A percentile compares a stretch with the other conserved stretches of the same genome.
Conservation (phyloP, 2,113 vertebrate genomes). For the Nematolebias whitei region DNA sequence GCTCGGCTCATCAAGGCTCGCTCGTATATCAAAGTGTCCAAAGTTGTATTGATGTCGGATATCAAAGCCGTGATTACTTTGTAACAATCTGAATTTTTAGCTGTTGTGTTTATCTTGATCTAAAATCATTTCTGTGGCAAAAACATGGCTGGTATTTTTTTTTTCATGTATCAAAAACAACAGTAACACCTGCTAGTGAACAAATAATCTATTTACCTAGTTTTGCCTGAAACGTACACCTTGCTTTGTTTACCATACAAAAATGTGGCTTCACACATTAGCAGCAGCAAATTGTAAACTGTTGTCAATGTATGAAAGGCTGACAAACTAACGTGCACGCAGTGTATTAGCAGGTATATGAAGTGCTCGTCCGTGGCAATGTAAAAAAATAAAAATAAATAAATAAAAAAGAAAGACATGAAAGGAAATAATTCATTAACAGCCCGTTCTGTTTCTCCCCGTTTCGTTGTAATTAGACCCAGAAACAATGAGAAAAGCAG, state of each 20-base stretch:
- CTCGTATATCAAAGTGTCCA: constrained; percentile 83
- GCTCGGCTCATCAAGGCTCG: constrained; percentile 78
- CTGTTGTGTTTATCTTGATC: constrained; percentile 62
- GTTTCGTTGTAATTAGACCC: constrained; percentile 75
- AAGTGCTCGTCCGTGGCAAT: constrained; percentile 32
- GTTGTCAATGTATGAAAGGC: constrained; percentile 29
- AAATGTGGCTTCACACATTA: constrained; percentile 33
- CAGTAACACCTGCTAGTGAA: constrained; percentile 27
- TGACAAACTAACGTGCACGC: constrained; percentile 27
- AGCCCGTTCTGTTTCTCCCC: constrained; percentile 51
- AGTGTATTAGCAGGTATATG: constrained; percentile 42
- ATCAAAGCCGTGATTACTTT: constrained; percentile 83
- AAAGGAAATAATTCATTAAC: constrained; percentile 77
- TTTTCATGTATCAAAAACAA: constrained; percentile 16
- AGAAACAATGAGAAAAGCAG: constrained; percentile 71
- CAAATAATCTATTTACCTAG: constrained; percentile 12
- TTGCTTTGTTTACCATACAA: constrained; percentile 35
- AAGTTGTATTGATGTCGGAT: constrained; percentile 83
- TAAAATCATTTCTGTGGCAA: constrained; percentile 57
- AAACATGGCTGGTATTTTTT: constrained; percentile 14
- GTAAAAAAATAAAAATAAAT: constrained; percentile 64
- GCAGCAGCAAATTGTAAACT: constrained; percentile 10
- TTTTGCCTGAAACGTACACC: constrained; percentile 3
- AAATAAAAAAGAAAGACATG: constrained; percentile 55
- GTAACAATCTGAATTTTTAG: constrained; percentile 74